A percentile compares a stretch with the other conserved stretches of the same genome.
Evolutionary conservation across 2,797 vertebrate species (phyloP).

Genomic region (Chanos chanos): DNA sequence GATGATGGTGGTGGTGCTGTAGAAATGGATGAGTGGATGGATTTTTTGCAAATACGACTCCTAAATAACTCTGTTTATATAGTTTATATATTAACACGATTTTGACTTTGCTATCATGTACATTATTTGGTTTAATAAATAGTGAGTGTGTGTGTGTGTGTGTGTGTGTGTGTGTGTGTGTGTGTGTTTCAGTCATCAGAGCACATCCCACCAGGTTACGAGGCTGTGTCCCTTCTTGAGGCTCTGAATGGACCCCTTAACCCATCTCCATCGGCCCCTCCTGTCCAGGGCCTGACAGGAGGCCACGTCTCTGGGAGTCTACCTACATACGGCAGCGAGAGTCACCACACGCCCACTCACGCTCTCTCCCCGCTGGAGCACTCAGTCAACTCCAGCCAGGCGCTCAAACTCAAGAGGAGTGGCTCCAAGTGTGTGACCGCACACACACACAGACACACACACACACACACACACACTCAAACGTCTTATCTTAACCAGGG

Average conservation of each 20-base stretch:
- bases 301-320: constrained; percentile 75
- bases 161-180: not conserved
- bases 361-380: constrained; percentile 82
- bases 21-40: too few species aligned
- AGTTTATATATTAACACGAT: too few species aligned
- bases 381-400: constrained; percentile 75
- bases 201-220: constrained; percentile 91
- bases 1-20: too few species aligned
- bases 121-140: too few species aligned
- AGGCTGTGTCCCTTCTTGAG: constrained; percentile 93
- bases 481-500: too few species aligned
- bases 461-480: not conserved
- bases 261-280: constrained; percentile 74
- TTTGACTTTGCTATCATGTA: too few species aligned
- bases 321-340: constrained; percentile 80
- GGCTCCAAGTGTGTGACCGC: constrained; percentile 83
- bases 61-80: too few species aligned
- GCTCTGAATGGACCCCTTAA: constrained; percentile 92
- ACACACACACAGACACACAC: not conserved
- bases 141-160: too few species aligned
- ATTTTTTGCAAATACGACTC: too few species aligned
- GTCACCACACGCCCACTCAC: constrained; percentile 73
- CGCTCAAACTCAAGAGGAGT: constrained; percentile 85
- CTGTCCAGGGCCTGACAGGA: constrained; percentile 72
- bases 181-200: constrained; percentile 79